Base-by-base conservation (phyloP, 2,888 invertebrate genomes). In the Ochropleura leucogaster region DNA sequence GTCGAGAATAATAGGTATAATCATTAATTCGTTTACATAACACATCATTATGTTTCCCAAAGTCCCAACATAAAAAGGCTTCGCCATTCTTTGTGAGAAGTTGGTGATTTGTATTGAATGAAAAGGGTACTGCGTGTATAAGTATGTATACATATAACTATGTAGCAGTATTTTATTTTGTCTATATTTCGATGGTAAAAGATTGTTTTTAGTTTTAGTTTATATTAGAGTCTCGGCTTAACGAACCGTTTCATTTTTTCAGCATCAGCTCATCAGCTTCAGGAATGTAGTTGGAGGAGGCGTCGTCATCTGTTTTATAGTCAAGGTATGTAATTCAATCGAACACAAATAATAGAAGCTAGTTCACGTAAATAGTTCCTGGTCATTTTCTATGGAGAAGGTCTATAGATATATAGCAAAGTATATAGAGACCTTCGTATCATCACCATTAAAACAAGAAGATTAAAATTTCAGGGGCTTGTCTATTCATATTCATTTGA, bases 11-110 rank as follows among this genome's bases (percentile, higher is more conserved):
- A 70, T 42, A 55, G 49, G 49, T n/a, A 18, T 44, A 46, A 55
- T n/a, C 30, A 66, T 12, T 53, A 42, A 79, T 62, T 57, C 55
- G 62, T 66, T 55, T 79, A 72, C 72, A 46, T 55, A 63, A 46
- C 53, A 72, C 55, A 51, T 51, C 47, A 70, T 60, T 77, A 47
- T 44, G 16, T 16, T 40, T 40, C 16, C 59, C 40, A 40, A 62
- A 3, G 40, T 57, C 9, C 8, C 14, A 51, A 63, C 18, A 60
- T 53, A 20, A 20, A 69, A 66, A 20, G 47, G 60, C 30, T 40
- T 62, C 3, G 66, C 14, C 55, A 66, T 72, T 77, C 55, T 63
- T 55, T 76, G 63, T 78, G 46, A 20, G 42, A 57, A 12, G 62
- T 18, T 8, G 68, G 42, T n/a, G 8, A 16, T 30, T 16, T 0